Percentiles rank a stretch among this genome's conserved stretches.
These are phyloP conservation scores for Rallus limicola DNA, from an alignment of 2,113 vertebrate genomes.

Conservation along the genomic window DNA sequence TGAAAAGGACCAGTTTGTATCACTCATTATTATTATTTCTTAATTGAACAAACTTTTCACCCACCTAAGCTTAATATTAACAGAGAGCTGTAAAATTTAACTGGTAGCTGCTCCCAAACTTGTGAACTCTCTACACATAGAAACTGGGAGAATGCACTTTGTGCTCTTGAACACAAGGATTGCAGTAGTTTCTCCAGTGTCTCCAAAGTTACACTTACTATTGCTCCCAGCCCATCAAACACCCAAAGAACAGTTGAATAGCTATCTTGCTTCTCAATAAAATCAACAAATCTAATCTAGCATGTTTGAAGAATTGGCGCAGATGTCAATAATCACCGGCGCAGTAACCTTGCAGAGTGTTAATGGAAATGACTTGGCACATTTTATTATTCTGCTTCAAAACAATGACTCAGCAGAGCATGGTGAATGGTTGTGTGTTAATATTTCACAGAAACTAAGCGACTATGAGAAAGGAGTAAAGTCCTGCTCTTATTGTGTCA, in stretches of 20 bases:
- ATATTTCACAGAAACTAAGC: not conserved
- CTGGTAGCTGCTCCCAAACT: not conserved
- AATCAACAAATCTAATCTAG: not conserved
- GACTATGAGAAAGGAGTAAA: not conserved
- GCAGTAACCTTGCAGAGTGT: not conserved
- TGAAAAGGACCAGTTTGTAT: not conserved
- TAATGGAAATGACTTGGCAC: not conserved
- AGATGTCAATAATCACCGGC: not conserved
- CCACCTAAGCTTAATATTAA: not conserved
- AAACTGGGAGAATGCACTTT: not conserved
- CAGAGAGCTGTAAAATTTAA: not conserved
- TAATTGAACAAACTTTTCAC: not conserved
- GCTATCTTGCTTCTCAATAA: not conserved
- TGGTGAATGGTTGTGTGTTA: not conserved
- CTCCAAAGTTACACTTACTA: not conserved
- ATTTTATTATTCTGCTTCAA: not conserved
- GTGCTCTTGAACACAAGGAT: not conserved
- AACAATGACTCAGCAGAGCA: slow-evolving; percentile 5
- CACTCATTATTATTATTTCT: not conserved
- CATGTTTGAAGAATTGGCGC: not conserved
- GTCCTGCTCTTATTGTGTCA: not conserved
- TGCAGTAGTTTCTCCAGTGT: not conserved
- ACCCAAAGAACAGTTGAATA: not conserved
- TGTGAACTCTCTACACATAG: not conserved
- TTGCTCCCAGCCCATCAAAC: not conserved